Base-by-base conservation (phyloP, 2,888 invertebrate genomes). In the Patella ulyssiponensis region DNA sequence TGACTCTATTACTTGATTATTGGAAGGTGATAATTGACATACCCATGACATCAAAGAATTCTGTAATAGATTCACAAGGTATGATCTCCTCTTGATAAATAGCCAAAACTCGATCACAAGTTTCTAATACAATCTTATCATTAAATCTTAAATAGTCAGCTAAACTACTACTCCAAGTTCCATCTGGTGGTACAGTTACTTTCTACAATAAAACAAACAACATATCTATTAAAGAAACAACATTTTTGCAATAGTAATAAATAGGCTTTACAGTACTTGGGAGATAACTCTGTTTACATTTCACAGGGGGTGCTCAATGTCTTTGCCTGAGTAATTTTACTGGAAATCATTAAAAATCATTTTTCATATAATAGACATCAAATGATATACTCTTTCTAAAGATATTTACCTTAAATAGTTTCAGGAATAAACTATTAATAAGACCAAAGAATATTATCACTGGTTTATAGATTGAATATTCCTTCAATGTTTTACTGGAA, bases 61-160 rank as follows among this genome's bases (percentile, higher is more conserved):
- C 98, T 11, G 94, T 94, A 92, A 98, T 96, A 20, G 96, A 96
- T 81, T 96, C 94, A 93, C 97, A 97, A 14, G 97, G 96, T 86
- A 98, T 93, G 88, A 97, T 93, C 92, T 98, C 97, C 87, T 97
- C 96, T 69, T 96, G 96, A 86, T 97, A 96, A 0, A 94, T 93
- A 51, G 94, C 93, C 82, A 98, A 94, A 79, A 98, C 94, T 81
- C 94, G 94, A 91, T 97, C 97, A 15, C 97, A 96, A 17, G 95
- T 94, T 91, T 98, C 98, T 33, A 97, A 93, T 93, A 98, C 94
- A 7, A 94, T 94, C 91, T 97, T 97, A 93, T 99, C 98, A 92
- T 97, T 97, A 91, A 97, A 95, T 2, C 98, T 95, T 88, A 98
- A 96, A 91, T 96, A 97, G 91, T 98, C 97, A 27, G 98, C 98